Evolutionary conservation across 2,797 vertebrate genomes (phyloP).

Genomic region (Myotis planiceps): DNA sequence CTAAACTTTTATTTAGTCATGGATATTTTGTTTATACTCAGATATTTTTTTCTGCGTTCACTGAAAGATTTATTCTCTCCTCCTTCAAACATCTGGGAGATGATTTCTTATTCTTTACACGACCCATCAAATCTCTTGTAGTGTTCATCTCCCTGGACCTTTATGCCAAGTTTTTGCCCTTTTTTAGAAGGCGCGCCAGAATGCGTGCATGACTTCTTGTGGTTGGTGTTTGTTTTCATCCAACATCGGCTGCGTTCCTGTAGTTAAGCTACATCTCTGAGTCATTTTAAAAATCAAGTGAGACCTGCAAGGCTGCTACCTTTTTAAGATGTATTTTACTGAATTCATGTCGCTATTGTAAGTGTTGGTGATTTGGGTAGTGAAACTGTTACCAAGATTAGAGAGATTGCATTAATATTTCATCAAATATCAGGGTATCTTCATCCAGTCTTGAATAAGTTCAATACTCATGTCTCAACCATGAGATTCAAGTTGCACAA

Average conservation of each 20-base stretch:
- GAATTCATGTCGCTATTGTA: conserved; percentile 63
- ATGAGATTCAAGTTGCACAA: conserved; percentile 30
- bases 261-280: conserved; percentile 62
- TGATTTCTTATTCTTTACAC: conserved; percentile 55
- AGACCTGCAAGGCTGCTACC: conserved; percentile 33
- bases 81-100: conserved; percentile 54
- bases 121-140: conserved; percentile 26
- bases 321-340: conserved; percentile 64
- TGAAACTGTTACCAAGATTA: conserved; percentile 70
- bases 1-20: conserved; percentile 85
- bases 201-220: conserved; percentile 49
- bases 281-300: conserved; percentile 64
- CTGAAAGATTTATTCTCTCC: conserved; percentile 67
- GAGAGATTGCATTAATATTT: conserved; percentile 64
- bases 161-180: neutral
- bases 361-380: conserved; percentile 74
- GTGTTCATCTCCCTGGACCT: neutral
- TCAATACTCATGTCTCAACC: conserved; percentile 25
- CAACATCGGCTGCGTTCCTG: neutral
- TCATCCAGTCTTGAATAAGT: conserved; percentile 47
- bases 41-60: conserved; percentile 66
- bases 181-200: conserved; percentile 33
- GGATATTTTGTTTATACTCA: conserved; percentile 78
- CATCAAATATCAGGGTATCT: conserved; percentile 61
- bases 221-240: conserved; percentile 53